Base-by-base conservation (phyloP, 2,888 invertebrate species). In the Catocala sponsa region DNA sequence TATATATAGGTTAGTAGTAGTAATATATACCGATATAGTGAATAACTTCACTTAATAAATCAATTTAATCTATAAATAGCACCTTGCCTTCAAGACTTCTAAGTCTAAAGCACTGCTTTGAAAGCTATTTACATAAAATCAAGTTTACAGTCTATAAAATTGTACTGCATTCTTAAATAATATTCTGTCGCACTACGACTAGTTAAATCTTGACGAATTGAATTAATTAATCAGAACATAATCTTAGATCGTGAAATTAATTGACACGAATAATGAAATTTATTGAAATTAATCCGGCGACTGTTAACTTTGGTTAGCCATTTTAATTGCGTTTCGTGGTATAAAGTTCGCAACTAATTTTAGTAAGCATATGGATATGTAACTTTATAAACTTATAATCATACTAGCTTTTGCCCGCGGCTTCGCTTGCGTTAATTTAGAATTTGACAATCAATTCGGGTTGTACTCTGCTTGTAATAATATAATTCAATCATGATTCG, bases 201-300 rank as follows among this genome's bases (percentile, higher is more conserved):
- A 71, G 57, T 63, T 47, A 66, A 70, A 75, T 73, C 68, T 72
- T 73, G 70, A 74, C 55, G 61, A 77, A 78, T 76, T 74, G 59
- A 70, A 79, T 80, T 76, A 76, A 77, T 79, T 71, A 79, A 75
- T 78, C 68, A 74, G 70, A 62, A 72, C 66, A 70, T 78, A 77
- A 81, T 79, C 78, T 70, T 15, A 70, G 58, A 64, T 72, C 65
- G 75, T 72, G 68, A 80, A 81, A 79, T 83, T 77, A 77, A 80
- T 81, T 73, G 74, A 63, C 66, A 65, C 59, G 71, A 75, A 74
- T 79, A 81, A 80, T 76, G 68, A 78, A 79, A 78, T 78, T 82
- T 69, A 80, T 80, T 73, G 59, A 72, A 76, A 78, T 70, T 78
- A 78, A 81, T 81, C 78, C 72, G 59, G 51, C 68, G 48, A 70